Base-by-base conservation (phyloP, 2,888 invertebrate species). In the Lycocerus yunnanus region DNA sequence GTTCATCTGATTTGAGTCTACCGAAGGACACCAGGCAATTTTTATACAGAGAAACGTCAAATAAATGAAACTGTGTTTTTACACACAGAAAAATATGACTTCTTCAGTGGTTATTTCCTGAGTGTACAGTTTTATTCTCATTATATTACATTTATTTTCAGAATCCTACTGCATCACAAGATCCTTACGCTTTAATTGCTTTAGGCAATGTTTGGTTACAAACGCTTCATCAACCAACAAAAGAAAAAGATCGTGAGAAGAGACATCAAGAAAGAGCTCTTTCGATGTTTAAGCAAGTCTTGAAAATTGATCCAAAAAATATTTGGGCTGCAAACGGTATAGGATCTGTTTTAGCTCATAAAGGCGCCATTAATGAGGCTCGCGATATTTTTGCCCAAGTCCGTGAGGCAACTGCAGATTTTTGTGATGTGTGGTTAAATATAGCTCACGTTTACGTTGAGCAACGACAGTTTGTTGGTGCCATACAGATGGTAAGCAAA, bases 241-340 rank as follows among this genome's bases (percentile, higher is more conserved):
- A 95, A 76, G 99, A 99, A 84, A 98, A 97, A 84, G 97, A 97
- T 43, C 93, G 97, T 83, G 97, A 98, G 85, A 97, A 96, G 84
- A 90, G 97, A 59, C 97, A 99, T 85, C 97, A 98, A 84, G 98
- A 98, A 79, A 90, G 98, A 80, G 99, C 99, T 0, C 88, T 99
- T 21, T 89, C 93, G 0, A 95, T 98, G 91, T 99, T 96, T 87
- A 96, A 95, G 84, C 95, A 96, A 88, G 98, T 94, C 21, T 88
- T 99, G 65, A 93, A 95, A 81, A 94, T 93, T 77, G 98, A 99
- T 87, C 95, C 96, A 0, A 93, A 93, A 80, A 99, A 99, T 86
- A 99, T 99, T 81, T 99, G 98, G 97, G 99, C 99, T 0, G 97
- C 99, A 0, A 99, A 99, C 86, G 99, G 99, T 11, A 96, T 99